Evolutionary conservation across 37 sponge, comb jelly and placozoan species (phyloP).

Genomic region (Beroe forskalii): DNA sequence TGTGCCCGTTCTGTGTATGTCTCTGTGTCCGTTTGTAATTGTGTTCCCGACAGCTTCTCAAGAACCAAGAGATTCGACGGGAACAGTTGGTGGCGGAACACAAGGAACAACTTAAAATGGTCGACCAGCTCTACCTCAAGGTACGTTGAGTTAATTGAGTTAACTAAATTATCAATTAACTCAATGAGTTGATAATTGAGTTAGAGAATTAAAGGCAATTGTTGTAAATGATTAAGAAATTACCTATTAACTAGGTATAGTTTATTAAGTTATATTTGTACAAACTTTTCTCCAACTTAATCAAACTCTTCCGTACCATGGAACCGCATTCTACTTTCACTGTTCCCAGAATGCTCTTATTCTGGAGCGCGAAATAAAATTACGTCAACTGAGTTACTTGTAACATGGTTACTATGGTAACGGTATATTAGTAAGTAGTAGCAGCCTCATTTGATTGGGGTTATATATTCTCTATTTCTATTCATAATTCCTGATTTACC

Average conservation of each 20-base stretch:
- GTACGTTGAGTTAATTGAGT: background rate
- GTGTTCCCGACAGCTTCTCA: background rate
- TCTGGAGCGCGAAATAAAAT: too few species aligned
- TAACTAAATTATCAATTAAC: background rate
- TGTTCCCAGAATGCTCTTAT: background rate
- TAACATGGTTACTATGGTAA: background rate
- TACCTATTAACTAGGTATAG: too few species aligned
- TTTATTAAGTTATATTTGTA: background rate
- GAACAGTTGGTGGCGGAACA: slow-evolving; percentile 49
- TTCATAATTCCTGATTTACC: too few species aligned
- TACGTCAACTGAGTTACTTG: too few species aligned
- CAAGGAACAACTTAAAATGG: slow-evolving; percentile 45
- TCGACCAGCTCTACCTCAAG: slow-evolving; percentile 48
- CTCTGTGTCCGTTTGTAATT: too few species aligned
- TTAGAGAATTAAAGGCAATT: background rate
- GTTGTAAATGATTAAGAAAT: background rate
- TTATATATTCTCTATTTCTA: too few species aligned
- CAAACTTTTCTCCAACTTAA: background rate
- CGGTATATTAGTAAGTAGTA: too few species aligned
- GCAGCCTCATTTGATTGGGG: too few species aligned
- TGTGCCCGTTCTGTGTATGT: too few species aligned
- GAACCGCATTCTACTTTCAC: too few species aligned
- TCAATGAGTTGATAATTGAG: background rate
- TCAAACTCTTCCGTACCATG: too few species aligned
- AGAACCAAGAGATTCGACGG: slow-evolving; percentile 48